Base-by-base conservation (phyloP, 2,888 invertebrate species). In the Hydroisotoma schaefferi region DNA sequence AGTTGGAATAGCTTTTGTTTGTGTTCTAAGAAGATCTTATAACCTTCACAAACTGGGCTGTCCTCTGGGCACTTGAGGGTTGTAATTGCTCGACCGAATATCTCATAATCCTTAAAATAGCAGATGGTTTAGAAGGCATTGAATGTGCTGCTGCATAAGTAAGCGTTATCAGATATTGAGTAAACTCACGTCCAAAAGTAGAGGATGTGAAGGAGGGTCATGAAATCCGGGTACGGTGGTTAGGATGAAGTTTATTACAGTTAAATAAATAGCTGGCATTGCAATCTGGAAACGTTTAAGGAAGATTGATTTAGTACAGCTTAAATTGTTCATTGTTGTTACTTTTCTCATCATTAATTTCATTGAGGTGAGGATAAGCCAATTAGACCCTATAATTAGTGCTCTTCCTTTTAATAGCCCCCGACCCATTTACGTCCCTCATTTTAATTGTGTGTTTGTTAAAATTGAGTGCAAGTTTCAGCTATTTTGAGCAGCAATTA, bases 191-290 rank as follows among this genome's bases (percentile, higher is more conserved):
- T 49, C 49, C 15, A 49, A 8, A 49, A 49, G 5, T 10, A 49
- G 5, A 18, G 49, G 49, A 28, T 18, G 49, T 3, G 49, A 18
- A 10, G 28, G 22, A 15, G 49, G 27, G 26, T 27, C 38, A 38
- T 49, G 29, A 0, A 76, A 76, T 2, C 76, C 76, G 23, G 81
- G 76, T 57, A 80, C 76, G 15, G 80, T 79, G 59, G 81, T 78
- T 2, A 82, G 75, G 5, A 85, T 81, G 0, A 87, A 74, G 15
- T 88, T 81, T 0, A 86, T 82, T 43, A 85, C 74, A 18, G 80
- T 78, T 71, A 83, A 81, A 78, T 82, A 86, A 58, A 85, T 61
- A 0, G 87, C 77, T 0, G 91, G 89, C 54, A 90, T 82, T 1
- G 84, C 65, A 38, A 88, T 79, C 77, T 88, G 57, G 10, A 27